Evolutionary conservation across 2,797 vertebrate genomes (phyloP).

Genomic region (Pseudochirops cupreus): DNA sequence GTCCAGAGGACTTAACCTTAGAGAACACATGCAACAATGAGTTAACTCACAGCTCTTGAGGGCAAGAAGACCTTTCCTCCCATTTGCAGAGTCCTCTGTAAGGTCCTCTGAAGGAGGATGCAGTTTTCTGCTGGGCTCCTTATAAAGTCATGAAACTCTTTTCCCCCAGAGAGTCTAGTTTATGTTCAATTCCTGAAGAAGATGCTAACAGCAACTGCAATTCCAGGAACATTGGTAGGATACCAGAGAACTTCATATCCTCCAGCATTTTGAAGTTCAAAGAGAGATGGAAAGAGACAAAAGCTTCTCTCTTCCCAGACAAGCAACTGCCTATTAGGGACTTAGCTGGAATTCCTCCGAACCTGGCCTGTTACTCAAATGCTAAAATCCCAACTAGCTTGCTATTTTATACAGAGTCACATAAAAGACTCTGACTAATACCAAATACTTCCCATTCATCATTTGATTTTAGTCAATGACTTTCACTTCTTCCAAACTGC

Average conservation of each 20-base stretch:
- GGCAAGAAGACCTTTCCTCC: not conserved
- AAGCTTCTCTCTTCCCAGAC: not conserved
- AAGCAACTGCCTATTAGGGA: not conserved
- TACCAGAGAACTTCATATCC: not conserved
- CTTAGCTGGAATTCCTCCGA: not conserved
- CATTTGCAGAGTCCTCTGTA: not conserved
- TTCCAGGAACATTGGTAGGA: not conserved
- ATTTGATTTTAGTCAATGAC: not conserved
- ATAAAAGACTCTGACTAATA: not conserved
- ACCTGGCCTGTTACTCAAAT: not conserved
- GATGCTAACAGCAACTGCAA: not conserved
- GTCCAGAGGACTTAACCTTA: not conserved
- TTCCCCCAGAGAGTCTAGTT: not conserved
- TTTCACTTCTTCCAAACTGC: not conserved
- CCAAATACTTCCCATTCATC: not conserved
- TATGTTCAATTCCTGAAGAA: not conserved
- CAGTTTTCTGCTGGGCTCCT: not conserved
- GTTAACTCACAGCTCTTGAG: not conserved
- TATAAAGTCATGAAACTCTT: not conserved
- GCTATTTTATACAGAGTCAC: not conserved
- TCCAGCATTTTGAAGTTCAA: not conserved
- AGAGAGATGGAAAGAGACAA: not conserved
- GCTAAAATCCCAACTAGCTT: not conserved
- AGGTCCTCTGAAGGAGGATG: not conserved
- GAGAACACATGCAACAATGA: not conserved